These are phyloP conservation scores for Cheilosia soror DNA, from an alignment of 2,888 invertebrate genomes.

Conservation along the genomic window DNA sequence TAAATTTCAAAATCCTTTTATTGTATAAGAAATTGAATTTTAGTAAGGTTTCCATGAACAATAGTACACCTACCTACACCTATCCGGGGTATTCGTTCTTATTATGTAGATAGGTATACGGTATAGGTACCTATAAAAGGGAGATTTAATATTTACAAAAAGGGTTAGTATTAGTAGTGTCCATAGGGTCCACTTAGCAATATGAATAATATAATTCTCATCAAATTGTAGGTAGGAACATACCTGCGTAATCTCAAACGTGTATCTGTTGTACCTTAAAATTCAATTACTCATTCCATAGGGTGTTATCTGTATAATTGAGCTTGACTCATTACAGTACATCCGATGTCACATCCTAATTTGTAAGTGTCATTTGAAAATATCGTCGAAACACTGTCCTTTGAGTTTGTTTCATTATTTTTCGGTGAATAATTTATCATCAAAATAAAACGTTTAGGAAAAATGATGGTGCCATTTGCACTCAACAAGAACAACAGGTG, in stretches of 20 bases:
- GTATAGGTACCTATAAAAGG: no score
- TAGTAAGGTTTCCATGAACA: neutral
- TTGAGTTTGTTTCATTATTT: neutral
- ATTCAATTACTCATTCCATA: slow-evolving; percentile 9
- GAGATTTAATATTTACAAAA: neutral
- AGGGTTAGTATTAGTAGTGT: neutral
- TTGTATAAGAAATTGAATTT: neutral
- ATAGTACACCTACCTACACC: neutral
- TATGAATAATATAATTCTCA: neutral
- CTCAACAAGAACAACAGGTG: slow-evolving; percentile 1
- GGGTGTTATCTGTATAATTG: neutral
- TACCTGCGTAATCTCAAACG: neutral
- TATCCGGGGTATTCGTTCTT: neutral
- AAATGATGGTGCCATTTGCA: neutral
- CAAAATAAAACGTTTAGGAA: neutral
- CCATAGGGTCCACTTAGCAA: neutral
- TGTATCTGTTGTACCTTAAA: neutral
- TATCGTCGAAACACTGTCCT: neutral
- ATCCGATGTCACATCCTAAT: slow-evolving; percentile 3
- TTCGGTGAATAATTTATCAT: slow-evolving; percentile 11
- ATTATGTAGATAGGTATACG: neutral
- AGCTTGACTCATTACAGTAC: neutral
- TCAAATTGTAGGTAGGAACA: neutral
- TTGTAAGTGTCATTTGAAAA: slow-evolving; percentile 10
- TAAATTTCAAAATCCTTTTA: slow-evolving; percentile 5